Evolutionary conservation across 2,888 invertebrate species (phyloP).

Genomic region (Lasioglossum malachurum): DNA sequence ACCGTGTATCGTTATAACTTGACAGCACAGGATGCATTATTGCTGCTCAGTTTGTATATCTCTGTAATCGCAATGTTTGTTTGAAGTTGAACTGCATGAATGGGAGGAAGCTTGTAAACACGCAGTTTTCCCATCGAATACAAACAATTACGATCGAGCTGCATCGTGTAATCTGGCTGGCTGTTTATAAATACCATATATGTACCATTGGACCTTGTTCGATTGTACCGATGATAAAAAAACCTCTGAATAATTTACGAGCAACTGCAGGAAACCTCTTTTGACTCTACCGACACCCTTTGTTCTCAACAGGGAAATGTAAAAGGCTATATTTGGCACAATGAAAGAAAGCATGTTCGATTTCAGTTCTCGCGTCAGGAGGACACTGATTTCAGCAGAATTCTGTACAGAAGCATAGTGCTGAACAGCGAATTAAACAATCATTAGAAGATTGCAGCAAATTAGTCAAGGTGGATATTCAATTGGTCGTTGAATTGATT

Average conservation of each 20-base stretch:
- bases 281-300: neutral
- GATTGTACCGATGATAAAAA: neutral
- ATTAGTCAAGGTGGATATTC: neutral
- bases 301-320: neutral
- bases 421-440: conserved; percentile 28
- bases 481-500: conserved; percentile 8
- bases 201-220: neutral
- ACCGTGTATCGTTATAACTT: neutral
- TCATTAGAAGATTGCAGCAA: conserved; percentile 17
- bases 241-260: neutral
- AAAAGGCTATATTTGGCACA: neutral
- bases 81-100: neutral
- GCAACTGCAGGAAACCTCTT: neutral
- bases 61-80: conserved; percentile 38
- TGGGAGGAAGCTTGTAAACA: neutral
- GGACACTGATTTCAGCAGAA: conserved; percentile 16
- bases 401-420: too few relatives aligned
- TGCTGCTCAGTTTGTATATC: neutral
- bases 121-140: neutral
- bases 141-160: neutral
- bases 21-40: conserved; percentile 6
- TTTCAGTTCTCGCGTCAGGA: neutral
- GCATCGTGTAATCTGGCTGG: neutral
- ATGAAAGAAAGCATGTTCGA: neutral
- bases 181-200: neutral